Percentiles rank a stretch among this genome's conserved stretches.
Evolutionary conservation across 2,888 invertebrate genomes (phyloP).

Genomic region (Synanthedon tipuliformis): DNA sequence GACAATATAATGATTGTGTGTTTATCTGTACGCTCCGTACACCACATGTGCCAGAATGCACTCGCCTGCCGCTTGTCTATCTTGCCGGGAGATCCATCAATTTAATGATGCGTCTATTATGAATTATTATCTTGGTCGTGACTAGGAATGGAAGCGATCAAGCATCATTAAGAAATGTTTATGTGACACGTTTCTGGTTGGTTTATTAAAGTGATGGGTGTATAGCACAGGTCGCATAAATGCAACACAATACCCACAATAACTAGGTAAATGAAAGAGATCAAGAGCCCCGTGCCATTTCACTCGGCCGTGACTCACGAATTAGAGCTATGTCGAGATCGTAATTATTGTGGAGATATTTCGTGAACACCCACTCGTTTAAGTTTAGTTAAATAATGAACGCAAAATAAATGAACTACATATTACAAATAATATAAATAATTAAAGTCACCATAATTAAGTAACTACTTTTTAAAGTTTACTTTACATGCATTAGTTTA

Average conservation of each 20-base stretch:
- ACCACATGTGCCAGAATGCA: constrained; percentile 16
- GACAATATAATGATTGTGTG: constrained; percentile 61
- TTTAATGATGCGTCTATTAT: constrained; percentile 19
- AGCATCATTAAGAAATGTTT: constrained; percentile 15
- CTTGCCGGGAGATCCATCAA: constrained; percentile 32
- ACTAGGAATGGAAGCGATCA: constrained; percentile 20
- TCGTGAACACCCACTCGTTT: constrained; percentile 51
- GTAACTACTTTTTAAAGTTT: constrained; percentile 1
- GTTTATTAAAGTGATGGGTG: constrained; percentile 31
- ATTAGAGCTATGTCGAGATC: constrained; percentile 60
- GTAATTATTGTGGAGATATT: constrained; percentile 54
- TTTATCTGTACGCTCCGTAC: constrained; percentile 36
- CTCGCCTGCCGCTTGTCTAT: constrained; percentile 25
- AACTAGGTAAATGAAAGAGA: constrained; percentile 35
- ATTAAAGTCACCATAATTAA: constrained; percentile 38
- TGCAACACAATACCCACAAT: constrained; percentile 32
- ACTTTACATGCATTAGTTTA: too few species aligned
- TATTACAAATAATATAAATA: constrained; percentile 20
- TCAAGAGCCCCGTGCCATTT: constrained; percentile 55
- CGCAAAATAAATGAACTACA: constrained; percentile 35
- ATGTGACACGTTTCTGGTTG: constrained; percentile 17
- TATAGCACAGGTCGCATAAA: constrained; percentile 50
- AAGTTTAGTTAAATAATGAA: constrained; percentile 28
- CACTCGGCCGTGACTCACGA: constrained; percentile 66
- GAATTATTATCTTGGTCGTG: constrained; percentile 23